Evolutionary conservation across 2,113 vertebrate species (phyloP), one percentile per base, ranked within the genome.

Genomic region (Brachypteracias leptosomus): DNA sequence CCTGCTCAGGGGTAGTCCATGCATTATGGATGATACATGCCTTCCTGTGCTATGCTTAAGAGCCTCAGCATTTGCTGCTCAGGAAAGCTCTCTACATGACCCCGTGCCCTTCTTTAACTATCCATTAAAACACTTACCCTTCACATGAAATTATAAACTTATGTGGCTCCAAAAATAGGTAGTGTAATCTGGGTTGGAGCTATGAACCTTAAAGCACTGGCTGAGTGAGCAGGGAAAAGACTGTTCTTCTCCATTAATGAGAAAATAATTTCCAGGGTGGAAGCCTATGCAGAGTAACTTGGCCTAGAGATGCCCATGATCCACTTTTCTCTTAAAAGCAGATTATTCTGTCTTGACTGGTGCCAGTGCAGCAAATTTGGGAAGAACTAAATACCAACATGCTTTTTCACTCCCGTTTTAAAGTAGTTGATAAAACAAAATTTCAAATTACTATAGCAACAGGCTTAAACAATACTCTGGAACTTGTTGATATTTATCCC

Each of bases 381-480:
- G 47, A 96, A 78, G 63, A 88, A 81, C 71, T 66, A 78, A 86
- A 89, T 68, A 75, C 21, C 68, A 58, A 31, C 5, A 0, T 35
- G n/a, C 65, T 70, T 12, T 81, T 95, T 89, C 40, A 92, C 63
- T 29, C 35, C 31, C 13, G 6, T 77, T 88, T 84, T 81, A 24
- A 68, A 68, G 38, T 22, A 44, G 54, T 2, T 89, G 52, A 57
- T 38, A 89, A 38, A 84, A 84, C 6, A 84, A 72, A 93, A 84
- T 84, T 88, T 84, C 61, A 57, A 72, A 77, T 89, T 89, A 36
- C 88, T 77, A 57, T 47, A 81, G 76, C 47, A 90, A 96, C 65
- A 44, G 40, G n/a, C 55, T 89, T 77, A 92, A 92, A 86, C 57
- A 80, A 80, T 90, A 66, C 74, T 72, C 91, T 90, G 93, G 94